These are phyloP conservation scores for Halcyon smyrnensis DNA, from an alignment of 2,797 vertebrate species.

Conservation along the genomic window DNA sequence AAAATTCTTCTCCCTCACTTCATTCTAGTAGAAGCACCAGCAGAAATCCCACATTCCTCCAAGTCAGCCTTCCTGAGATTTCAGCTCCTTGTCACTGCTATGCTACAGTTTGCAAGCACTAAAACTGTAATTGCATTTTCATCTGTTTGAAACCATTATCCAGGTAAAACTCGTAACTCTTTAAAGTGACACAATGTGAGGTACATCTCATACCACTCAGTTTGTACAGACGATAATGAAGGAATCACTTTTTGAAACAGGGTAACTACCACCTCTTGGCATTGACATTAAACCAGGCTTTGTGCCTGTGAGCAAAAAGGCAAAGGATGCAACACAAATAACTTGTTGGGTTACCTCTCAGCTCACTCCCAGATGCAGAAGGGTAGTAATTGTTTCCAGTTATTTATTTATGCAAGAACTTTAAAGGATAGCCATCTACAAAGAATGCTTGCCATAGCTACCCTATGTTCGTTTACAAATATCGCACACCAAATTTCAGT, in stretches of 20 bases:
- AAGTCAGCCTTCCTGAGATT: neutral
- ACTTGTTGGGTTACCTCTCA: neutral
- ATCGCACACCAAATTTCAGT: neutral
- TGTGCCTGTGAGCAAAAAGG: neutral
- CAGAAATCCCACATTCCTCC: neutral
- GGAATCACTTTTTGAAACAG: neutral
- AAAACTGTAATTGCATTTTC: neutral
- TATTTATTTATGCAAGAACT: neutral
- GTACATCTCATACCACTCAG: neutral
- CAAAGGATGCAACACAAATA: neutral
- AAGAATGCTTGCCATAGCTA: neutral
- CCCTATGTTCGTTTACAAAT: neutral
- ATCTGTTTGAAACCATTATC: neutral
- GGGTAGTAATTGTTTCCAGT: neutral
- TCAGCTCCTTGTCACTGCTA: neutral
- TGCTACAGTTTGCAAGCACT: neutral
- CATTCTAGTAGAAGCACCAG: neutral
- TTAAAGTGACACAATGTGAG: neutral
- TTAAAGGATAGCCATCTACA: neutral
- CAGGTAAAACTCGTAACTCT: neutral
- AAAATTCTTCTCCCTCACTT: neutral
- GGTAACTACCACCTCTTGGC: neutral
- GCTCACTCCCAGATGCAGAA: neutral
- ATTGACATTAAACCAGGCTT: neutral
- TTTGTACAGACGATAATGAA: neutral